Evolutionary conservation across 1,140 invertebrate species (phyloP), one percentile per base, ranked within the genome.

Genomic region (Hesperophylax magnus): DNA sequence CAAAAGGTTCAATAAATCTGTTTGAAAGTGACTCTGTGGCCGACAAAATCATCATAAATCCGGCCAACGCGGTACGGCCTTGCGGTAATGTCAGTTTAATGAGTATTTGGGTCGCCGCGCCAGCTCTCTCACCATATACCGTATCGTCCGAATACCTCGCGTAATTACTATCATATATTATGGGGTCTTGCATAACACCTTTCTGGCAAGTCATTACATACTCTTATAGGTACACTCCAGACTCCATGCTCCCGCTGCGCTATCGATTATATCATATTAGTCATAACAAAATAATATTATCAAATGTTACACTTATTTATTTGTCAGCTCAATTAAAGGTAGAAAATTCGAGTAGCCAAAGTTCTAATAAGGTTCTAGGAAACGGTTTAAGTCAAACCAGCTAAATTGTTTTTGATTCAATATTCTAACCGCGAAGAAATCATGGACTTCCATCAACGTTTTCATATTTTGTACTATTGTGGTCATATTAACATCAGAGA

Each of bases 31-130:
- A 47, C 39, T 47, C 9, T 47, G 8, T 47, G 5, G 7, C 34
- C 34, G 34, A 1, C 34, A 47, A 18, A 71, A 71, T 71, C 67
- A 71, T 71, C 67, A 52, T 71, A 47, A 52, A 65, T 24, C 22
- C 27, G 17, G 22, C 67, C 47, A 53, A 15, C 52, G 47, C 52
- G 3, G 22, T n/a, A n/a, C 71, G 27, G 53, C 71, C 71, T 75
- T 75, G 71, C 56, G 53, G 52, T 34, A 75, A 56, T 75, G 71
- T 75, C 71, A 58, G 71, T 58, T 75, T 47, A n/a, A 1, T 75
- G 24, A 58, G 71, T 75, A 75, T 75, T 75, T 75, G 71, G 71
- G 71, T 75, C 71, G 52, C 52, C 71, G 11, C 17, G 24, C 18
- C 71, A 34, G 24, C 53, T 24, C n/a, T 15, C 53, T 24, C n/a